A percentile compares a stretch with the other conserved stretches of the same genome.
phyloP scores from a whole-genome alignment of 2,888 invertebrate genomes.

The Athrips mouffetella region DNA sequence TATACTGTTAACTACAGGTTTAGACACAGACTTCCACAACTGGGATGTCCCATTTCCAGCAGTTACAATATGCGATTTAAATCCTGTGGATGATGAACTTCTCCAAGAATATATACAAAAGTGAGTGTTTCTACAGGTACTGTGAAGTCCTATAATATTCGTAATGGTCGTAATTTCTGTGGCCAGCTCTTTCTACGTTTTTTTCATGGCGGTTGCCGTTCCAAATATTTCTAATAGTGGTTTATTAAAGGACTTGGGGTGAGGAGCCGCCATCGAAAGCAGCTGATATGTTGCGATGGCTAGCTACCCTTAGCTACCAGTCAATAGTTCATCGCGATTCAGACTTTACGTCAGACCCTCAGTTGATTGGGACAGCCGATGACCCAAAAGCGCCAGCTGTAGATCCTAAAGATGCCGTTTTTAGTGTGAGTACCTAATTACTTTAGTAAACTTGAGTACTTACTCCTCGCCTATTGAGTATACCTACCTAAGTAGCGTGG shows the following conservation, averaged over 20 bases:
- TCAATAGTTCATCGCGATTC: slow-evolving; percentile 48
- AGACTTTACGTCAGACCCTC: slow-evolving; percentile 43
- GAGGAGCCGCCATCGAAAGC: slow-evolving; percentile 49
- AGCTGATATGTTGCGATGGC: slow-evolving; percentile 60
- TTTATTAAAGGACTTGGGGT: slow-evolving; percentile 48
- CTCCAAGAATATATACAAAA: slow-evolving; percentile 62
- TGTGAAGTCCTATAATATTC: no score
- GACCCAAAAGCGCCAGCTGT: slow-evolving; percentile 33
- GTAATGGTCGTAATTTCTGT: no score
- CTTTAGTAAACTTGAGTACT: background rate
- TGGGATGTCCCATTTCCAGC: slow-evolving; percentile 88
- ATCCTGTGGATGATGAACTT: slow-evolving; percentile 72
- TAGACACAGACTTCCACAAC: slow-evolving; percentile 89
- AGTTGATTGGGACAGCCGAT: slow-evolving; percentile 38
- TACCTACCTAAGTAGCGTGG: no score
- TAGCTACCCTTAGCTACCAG: slow-evolving; percentile 63
- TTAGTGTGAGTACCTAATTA: slow-evolving; percentile 44
- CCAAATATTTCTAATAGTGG: background rate
- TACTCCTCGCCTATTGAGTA: no score
- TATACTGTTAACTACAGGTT: slow-evolving; percentile 59
- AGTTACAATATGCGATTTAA: slow-evolving; percentile 80
- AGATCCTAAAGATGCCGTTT: slow-evolving; percentile 59
- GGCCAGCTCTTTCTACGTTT: no score
- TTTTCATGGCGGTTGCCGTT: background rate
- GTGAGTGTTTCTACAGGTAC: no score